Percentiles rank a stretch among this genome's conserved stretches.
Conservation (phyloP, 1,140 invertebrate species). For the Nephila pilipes region DNA sequence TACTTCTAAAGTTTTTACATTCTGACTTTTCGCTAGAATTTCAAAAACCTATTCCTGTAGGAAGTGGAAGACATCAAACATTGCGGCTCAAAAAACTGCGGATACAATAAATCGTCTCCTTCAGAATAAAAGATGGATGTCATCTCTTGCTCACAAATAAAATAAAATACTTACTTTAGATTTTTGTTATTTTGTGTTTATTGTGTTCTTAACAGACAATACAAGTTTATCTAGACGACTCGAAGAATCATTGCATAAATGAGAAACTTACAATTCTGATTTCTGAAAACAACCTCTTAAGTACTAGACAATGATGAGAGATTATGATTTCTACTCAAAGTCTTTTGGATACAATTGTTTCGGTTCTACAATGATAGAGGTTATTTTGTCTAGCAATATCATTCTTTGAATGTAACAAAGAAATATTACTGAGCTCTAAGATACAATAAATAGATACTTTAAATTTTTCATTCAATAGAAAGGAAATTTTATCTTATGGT, state of each 20-base stretch:
- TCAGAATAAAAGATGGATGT: not conserved
- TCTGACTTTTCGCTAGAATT: no score
- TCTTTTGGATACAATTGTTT: not conserved
- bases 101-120: not conserved
- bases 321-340: not conserved
- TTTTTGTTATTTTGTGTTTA: not conserved
- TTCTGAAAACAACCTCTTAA: not conserved
- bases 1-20: no score
- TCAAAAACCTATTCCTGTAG: no score
- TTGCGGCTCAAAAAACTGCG: no score
- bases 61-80: no score
- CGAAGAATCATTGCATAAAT: not conserved
- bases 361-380: not conserved
- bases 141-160: not conserved
- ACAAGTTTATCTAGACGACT: not conserved
- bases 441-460: not conserved
- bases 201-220: not conserved
- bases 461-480: no score
- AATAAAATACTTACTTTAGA: not conserved
- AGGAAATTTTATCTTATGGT: no score
- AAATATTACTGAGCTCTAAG: not conserved
- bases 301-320: not conserved
- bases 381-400: not conserved
- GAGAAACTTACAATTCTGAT: not conserved
- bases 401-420: not conserved